These are phyloP conservation scores for Nipponia nippon DNA, from an alignment of 2,113 vertebrate species.

Conservation along the genomic window DNA sequence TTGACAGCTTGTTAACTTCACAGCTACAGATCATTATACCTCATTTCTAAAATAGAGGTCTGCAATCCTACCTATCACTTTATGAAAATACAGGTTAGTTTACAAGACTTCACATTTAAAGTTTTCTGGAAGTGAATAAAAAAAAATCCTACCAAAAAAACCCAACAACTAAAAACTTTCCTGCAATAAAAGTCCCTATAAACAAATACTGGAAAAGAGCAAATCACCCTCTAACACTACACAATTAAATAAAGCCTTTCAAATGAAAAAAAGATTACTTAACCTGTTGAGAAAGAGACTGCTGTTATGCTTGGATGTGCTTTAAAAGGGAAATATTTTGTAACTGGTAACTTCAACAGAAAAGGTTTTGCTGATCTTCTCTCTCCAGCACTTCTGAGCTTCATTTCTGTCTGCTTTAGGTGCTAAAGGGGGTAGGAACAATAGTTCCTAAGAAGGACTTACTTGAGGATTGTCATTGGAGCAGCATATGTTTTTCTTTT, in stretches of 20 bases:
- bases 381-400: background rate
- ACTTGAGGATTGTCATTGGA: background rate
- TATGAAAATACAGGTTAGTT: background rate
- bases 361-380: background rate
- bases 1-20: background rate
- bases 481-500: background rate
- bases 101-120: background rate
- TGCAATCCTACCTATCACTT: background rate
- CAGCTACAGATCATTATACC: background rate
- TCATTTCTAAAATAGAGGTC: background rate
- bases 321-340: background rate
- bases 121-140: background rate
- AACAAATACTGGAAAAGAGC: background rate
- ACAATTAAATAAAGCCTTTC: background rate
- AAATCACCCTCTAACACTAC: background rate
- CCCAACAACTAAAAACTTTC: background rate
- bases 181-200: background rate
- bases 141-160: background rate
- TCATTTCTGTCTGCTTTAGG: background rate
- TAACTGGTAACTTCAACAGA: background rate
- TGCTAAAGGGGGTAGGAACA: background rate
- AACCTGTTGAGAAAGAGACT: background rate
- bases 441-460: background rate
- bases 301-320: background rate
- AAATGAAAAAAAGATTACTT: background rate